These are phyloP conservation scores for Drosophila paranaensis DNA, from an alignment of 2,888 invertebrate genomes.

Conservation along the genomic window DNA sequence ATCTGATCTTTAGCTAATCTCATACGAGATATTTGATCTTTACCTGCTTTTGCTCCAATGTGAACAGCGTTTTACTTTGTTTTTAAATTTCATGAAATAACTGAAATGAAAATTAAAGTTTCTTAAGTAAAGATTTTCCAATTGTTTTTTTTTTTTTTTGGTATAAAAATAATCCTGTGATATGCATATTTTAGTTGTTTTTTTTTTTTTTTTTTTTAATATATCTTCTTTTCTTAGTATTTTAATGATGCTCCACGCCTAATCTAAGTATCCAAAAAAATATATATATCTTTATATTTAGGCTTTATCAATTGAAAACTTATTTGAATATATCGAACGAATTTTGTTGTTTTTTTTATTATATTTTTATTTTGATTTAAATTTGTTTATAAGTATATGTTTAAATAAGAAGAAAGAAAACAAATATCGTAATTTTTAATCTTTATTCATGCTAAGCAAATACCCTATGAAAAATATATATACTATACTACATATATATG, in stretches of 20 bases:
- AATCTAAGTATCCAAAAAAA: conserved; percentile 21
- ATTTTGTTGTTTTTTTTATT: conserved; percentile 40
- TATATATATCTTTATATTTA: conserved; percentile 23
- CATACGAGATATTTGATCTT: conserved; percentile 12
- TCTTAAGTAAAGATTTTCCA: conserved; percentile 5
- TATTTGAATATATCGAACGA: conserved; percentile 43
- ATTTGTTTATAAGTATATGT: conserved; percentile 25
- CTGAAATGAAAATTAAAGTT: conserved; percentile 55
- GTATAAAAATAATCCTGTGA: conserved; percentile 65
- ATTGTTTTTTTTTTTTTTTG: conserved; percentile 28
- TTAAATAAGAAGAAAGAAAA: conserved; percentile 15
- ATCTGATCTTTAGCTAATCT: conserved; percentile 2
- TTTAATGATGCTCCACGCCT: conserved; percentile 1
- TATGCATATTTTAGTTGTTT: conserved; percentile 64
- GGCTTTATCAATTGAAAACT: conserved; percentile 23
- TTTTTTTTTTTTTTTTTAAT: conserved; percentile 24
- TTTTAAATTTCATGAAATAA: conserved; percentile 62
- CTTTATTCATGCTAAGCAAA: conserved; percentile 55
- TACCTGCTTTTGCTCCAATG: conserved; percentile 38
- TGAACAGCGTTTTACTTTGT: conserved; percentile 37
- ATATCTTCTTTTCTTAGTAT: neutral
- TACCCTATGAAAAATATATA: conserved; percentile 37
- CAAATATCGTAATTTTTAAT: conserved; percentile 28
- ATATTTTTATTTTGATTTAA: conserved; percentile 5
- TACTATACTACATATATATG: conserved; percentile 17